Evolutionary conservation across 2,797 vertebrate genomes (phyloP).

Genomic region (Setipinna tenuifilis): DNA sequence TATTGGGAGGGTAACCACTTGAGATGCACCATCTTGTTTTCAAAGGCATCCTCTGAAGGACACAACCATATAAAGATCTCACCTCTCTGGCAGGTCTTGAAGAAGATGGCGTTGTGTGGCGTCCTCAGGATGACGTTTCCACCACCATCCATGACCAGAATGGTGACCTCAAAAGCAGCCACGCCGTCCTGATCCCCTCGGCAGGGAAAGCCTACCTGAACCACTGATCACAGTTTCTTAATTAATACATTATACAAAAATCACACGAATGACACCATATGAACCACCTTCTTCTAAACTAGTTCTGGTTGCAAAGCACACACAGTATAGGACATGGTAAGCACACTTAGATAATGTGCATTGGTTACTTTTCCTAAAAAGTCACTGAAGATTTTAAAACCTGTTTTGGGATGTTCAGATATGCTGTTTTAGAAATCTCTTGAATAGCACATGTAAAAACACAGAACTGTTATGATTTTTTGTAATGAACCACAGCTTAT

Average conservation of each 20-base stretch:
- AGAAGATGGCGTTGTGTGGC: slow-evolving; percentile 89
- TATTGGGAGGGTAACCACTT: too few species aligned
- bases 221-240: slow-evolving; percentile 66
- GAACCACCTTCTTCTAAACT: not conserved
- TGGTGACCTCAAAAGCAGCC: slow-evolving; percentile 86
- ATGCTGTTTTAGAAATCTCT: not conserved
- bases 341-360: not conserved
- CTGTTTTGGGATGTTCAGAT: not conserved
- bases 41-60: too few species aligned
- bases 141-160: slow-evolving; percentile 86
- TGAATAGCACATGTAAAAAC: not conserved
- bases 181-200: slow-evolving; percentile 88
- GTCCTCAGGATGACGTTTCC: slow-evolving; percentile 86
- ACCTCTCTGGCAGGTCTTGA: slow-evolving; percentile 93
- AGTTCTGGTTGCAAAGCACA: not conserved
- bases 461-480: not conserved
- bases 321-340: not conserved
- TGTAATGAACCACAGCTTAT: not conserved
- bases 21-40: too few species aligned
- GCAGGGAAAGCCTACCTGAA: slow-evolving; percentile 88
- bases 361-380: not conserved
- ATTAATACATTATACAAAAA: not conserved
- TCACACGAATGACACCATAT: not conserved
- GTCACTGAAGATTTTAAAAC: not conserved
- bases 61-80: slow-evolving; percentile 41